These are phyloP conservation scores for Terrapene triunguis DNA, from an alignment of 2,113 vertebrate genomes.

Conservation along the genomic window DNA sequence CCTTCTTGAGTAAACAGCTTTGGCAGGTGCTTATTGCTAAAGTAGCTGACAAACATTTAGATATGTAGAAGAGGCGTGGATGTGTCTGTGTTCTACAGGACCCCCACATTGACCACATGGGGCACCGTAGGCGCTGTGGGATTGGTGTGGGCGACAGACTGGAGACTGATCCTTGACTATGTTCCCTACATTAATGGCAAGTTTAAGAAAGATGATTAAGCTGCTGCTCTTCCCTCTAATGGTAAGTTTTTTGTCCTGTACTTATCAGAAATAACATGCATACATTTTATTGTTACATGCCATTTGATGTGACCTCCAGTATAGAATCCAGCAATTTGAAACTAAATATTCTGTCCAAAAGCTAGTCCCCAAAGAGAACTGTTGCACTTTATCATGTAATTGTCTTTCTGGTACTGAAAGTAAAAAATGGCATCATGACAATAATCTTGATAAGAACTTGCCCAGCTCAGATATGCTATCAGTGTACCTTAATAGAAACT, in stretches of 20 bases:
- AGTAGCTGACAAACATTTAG: neutral
- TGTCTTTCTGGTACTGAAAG: neutral
- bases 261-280: too few relatives aligned
- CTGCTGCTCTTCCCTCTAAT: neutral
- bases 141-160: constrained; percentile 91
- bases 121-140: constrained; percentile 82
- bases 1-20: neutral
- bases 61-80: neutral
- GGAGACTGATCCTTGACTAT: constrained; percentile 90
- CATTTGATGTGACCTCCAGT: neutral
- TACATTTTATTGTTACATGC: accelerated
- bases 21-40: neutral
- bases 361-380: neutral
- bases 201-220: constrained; percentile 86
- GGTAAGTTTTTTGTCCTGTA: constrained; percentile 54
- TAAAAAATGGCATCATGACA: neutral
- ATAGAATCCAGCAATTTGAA: accelerated
- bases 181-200: constrained; percentile 93
- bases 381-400: neutral
- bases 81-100: constrained; percentile 76
- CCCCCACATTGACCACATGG: constrained; percentile 86
- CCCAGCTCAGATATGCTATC: neutral
- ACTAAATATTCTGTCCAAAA: neutral
- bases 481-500: neutral
- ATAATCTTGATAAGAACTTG: neutral